Evolutionary conservation across 2,888 invertebrate species (phyloP).

Genomic region (Lucinisca nassula): DNA sequence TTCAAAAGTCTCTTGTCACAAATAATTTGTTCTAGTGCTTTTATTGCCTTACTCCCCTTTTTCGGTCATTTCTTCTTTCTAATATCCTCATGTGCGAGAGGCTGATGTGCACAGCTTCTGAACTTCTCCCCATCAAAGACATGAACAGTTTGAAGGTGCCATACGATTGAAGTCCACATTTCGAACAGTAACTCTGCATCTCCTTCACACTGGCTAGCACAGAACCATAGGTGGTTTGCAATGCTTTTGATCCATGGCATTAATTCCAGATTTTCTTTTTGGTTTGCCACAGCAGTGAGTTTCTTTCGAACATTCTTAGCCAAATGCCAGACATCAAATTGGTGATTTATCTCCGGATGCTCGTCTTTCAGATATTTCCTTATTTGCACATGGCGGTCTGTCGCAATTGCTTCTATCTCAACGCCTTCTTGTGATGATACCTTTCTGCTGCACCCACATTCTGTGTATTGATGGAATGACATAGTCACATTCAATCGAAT

Average conservation of each 20-base stretch:
- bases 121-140: slow-evolving; percentile 8
- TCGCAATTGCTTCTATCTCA: slow-evolving; percentile 1
- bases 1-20: background rate
- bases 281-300: background rate
- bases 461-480: background rate
- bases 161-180: background rate
- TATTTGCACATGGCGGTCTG: slow-evolving; percentile 27
- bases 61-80: slow-evolving; percentile 24
- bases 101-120: slow-evolving; percentile 7
- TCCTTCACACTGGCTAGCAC: background rate
- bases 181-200: background rate
- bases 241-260: slow-evolving; percentile 7
- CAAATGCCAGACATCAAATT: slow-evolving; percentile 29
- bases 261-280: background rate
- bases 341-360: slow-evolving; percentile 1
- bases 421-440: background rate
- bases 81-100: background rate
- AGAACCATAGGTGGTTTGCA: slow-evolving; percentile 6
- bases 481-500: background rate
- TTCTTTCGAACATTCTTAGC: slow-evolving; percentile 8
- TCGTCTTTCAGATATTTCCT: slow-evolving; percentile 23
- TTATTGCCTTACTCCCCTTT: slow-evolving; percentile 2
- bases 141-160: slow-evolving; percentile 14
- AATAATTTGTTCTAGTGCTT: slow-evolving; percentile 16
- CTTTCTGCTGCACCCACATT: background rate